Percentiles rank a stretch among this genome's conserved stretches.
Conservation (phyloP, 2,888 invertebrate species). For the Meteorus cinctellus region DNA sequence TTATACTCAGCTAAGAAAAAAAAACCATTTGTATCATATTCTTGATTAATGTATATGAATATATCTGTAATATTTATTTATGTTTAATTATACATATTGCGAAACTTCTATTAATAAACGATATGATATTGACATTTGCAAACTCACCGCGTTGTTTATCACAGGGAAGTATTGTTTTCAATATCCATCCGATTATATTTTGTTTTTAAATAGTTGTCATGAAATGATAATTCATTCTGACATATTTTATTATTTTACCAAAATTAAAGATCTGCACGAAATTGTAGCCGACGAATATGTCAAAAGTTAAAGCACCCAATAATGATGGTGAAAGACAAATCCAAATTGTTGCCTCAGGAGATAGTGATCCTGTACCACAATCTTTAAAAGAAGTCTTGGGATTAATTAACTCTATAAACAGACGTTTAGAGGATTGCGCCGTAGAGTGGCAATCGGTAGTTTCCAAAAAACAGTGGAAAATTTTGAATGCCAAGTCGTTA, state of each 20-base stretch:
- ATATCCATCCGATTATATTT: constrained; percentile 19
- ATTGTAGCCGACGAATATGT: constrained; percentile 28
- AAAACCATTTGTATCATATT: constrained; percentile 51
- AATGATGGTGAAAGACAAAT: constrained; percentile 29
- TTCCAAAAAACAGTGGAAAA: constrained; percentile 64
- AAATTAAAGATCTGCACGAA: constrained; percentile 38
- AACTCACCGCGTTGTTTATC: not conserved
- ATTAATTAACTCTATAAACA: constrained; percentile 57
- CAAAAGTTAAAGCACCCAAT: constrained; percentile 39
- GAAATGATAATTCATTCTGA: constrained; percentile 9
- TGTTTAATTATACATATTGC: constrained; percentile 48
- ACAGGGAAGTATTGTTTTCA: not conserved
- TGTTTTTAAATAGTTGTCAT: constrained; percentile 26
- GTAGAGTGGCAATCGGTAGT: constrained; percentile 62
- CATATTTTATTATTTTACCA: constrained; percentile 28
- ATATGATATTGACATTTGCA: constrained; percentile 47
- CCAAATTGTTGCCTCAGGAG: constrained; percentile 15
- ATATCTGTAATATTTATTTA: constrained; percentile 53
- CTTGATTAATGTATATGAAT: constrained; percentile 46
- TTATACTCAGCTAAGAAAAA: constrained; percentile 48
- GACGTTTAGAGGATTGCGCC: constrained; percentile 63
- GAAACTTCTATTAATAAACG: constrained; percentile 49
- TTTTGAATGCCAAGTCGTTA: constrained; percentile 53
- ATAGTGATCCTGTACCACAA: constrained; percentile 50
- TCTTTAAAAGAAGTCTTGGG: constrained; percentile 58